Evolutionary conservation across 2,888 invertebrate species (phyloP).

Genomic region (Flabesymbios commensalis): DNA sequence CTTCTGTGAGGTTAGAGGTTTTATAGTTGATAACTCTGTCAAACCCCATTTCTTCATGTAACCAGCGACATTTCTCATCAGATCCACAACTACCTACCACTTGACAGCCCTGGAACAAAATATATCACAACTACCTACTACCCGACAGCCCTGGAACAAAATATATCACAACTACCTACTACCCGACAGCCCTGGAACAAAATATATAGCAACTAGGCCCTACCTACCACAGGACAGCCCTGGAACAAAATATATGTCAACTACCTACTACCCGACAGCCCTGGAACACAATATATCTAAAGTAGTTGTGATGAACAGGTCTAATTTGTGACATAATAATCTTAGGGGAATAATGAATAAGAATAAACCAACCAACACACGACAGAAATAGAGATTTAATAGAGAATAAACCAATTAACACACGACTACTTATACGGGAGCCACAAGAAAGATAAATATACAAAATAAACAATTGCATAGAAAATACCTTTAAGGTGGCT

Average conservation of each 20-base stretch:
- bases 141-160: slow-evolving; percentile 63
- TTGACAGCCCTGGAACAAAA: slow-evolving; percentile 63
- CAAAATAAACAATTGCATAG: no score
- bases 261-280: no score
- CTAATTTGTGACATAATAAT: no score
- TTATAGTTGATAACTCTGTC: slow-evolving; percentile 77
- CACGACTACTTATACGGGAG: no score
- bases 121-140: slow-evolving; percentile 76
- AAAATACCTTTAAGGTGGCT: no score
- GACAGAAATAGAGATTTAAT: no score
- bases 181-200: slow-evolving; percentile 65
- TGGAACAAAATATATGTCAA: neutral
- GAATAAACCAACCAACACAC: no score
- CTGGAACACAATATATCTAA: neutral
- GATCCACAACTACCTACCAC: slow-evolving; percentile 76
- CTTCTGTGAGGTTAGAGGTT: slow-evolving; percentile 65
- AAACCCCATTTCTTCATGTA: slow-evolving; percentile 70
- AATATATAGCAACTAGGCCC: slow-evolving; percentile 55
- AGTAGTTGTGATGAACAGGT: no score
- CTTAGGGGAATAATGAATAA: no score
- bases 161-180: slow-evolving; percentile 55
- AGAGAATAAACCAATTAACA: no score
- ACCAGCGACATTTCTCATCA: slow-evolving; percentile 73
- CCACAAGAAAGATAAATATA: no score
- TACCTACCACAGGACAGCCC: slow-evolving; percentile 64